Evolutionary conservation across 2,888 invertebrate species (phyloP).

Genomic region (Tryphoninae sp.): DNA sequence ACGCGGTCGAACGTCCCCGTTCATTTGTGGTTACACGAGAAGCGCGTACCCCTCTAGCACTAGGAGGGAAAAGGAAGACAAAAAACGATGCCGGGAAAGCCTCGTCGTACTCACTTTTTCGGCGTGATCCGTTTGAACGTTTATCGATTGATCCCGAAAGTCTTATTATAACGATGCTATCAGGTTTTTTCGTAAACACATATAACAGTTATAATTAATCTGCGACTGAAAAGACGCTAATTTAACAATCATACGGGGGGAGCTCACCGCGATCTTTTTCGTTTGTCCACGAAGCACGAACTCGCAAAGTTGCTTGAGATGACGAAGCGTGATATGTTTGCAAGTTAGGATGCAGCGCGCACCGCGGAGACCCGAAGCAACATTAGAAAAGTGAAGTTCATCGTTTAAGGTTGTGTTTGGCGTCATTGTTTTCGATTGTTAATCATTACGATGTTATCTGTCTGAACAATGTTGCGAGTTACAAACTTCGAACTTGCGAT

Average conservation of each 20-base stretch:
- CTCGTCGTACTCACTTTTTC: slow-evolving; percentile 48
- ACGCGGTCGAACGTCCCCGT: neutral
- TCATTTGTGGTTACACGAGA: slow-evolving; percentile 47
- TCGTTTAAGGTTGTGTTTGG: neutral
- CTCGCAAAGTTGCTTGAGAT: slow-evolving; percentile 7
- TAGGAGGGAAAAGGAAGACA: slow-evolving; percentile 12
- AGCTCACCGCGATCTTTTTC: slow-evolving; percentile 56
- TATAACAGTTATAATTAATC: slow-evolving; percentile 48
- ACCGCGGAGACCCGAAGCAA: neutral
- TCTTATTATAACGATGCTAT: slow-evolving; percentile 27
- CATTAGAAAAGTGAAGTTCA: neutral
- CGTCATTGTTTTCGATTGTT: neutral
- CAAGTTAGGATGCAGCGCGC: neutral
- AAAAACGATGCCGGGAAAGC: slow-evolving; percentile 47
- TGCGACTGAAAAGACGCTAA: slow-evolving; percentile 60
- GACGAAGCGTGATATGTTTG: no score
- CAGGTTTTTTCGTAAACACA: slow-evolving; percentile 39
- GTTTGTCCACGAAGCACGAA: slow-evolving; percentile 36
- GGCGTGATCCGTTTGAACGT: slow-evolving; percentile 36
- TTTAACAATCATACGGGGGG: slow-evolving; percentile 53
- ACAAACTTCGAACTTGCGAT: no score
- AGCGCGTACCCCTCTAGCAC: slow-evolving; percentile 19
- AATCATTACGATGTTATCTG: neutral
- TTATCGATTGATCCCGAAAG: slow-evolving; percentile 17
- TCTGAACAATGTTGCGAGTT: no score